phyloP scores from a whole-genome alignment of 2,888 invertebrate species.

The Dasysyrphus albostriatus region DNA sequence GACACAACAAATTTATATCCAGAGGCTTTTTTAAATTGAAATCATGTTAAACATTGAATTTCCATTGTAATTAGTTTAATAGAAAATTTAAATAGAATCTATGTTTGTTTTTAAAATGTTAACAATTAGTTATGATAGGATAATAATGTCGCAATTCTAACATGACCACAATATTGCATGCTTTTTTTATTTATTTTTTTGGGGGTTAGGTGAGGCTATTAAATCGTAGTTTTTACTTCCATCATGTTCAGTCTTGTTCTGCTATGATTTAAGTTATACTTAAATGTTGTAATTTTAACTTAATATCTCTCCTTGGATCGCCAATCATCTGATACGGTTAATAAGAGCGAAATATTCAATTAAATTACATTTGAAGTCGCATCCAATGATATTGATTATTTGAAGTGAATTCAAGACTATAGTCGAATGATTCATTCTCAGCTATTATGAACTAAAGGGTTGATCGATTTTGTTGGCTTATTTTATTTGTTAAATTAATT shows the following conservation, averaged over 20 bases:
- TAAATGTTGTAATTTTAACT: not conserved
- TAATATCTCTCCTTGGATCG: not conserved
- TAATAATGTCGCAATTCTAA: not conserved
- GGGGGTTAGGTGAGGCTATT: not conserved
- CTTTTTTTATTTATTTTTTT: not conserved
- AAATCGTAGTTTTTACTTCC: not conserved
- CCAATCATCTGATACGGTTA: not conserved
- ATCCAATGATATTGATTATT: too few relatives aligned
- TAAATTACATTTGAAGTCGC: too few relatives aligned
- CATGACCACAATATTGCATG: not conserved
- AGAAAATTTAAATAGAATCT: not conserved
- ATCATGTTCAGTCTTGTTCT: not conserved
- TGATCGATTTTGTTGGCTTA: too few relatives aligned
- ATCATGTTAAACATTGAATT: not conserved
- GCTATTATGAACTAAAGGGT: too few relatives aligned
- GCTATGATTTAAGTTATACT: not conserved
- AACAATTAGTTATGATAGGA: not conserved
- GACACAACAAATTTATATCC: not conserved
- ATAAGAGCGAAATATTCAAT: too few relatives aligned
- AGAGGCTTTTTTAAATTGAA: constrained; percentile 2
- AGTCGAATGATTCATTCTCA: too few relatives aligned
- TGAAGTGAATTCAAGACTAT: too few relatives aligned
- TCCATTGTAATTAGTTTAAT: not conserved
- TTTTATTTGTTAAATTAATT: too few relatives aligned
- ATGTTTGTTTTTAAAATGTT: not conserved